Conservation (phyloP, 1,140 invertebrate species). For the Zaprionus nigranus region DNA sequence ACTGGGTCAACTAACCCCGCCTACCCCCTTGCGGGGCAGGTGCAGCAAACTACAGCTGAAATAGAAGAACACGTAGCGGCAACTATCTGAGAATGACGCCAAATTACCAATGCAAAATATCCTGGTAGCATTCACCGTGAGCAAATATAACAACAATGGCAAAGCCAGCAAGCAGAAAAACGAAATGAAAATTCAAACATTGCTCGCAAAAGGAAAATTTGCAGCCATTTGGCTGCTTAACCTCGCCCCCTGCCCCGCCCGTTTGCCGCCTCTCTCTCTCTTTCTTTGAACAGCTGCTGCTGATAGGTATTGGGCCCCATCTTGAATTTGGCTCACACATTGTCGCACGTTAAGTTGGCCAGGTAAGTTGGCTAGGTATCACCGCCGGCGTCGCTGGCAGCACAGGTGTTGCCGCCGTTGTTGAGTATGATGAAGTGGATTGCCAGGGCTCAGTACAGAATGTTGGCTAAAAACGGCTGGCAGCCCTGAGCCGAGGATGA, state of each 20-base stretch:
- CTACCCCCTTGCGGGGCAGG: conserved; percentile 15
- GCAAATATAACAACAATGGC: conserved; percentile 52
- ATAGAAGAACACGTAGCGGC: conserved; percentile 60
- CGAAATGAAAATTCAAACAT: conserved; percentile 78
- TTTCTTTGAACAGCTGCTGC: conserved; percentile 32
- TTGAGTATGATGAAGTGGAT: conserved; percentile 77
- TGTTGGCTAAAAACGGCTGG: conserved; percentile 21
- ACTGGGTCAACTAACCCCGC: conserved; percentile 59
- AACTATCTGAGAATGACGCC: conserved; percentile 81
- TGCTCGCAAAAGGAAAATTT: conserved; percentile 52
- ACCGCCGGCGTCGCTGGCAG: conserved; percentile 17
- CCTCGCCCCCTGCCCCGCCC: background rate
- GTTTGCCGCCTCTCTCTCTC: background rate
- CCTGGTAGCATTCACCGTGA: conserved; percentile 71
- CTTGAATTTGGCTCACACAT: conserved; percentile 70
- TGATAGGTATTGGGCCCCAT: conserved; percentile 53
- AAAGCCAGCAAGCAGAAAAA: conserved; percentile 11
- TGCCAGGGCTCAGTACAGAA: conserved; percentile 47
- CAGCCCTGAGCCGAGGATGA: conserved; percentile 27
- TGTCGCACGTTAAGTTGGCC: conserved; percentile 60
- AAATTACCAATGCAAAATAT: conserved; percentile 83
- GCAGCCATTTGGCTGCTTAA: conserved; percentile 53
- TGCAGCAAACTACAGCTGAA: conserved; percentile 19
- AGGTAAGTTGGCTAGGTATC: conserved; percentile 42
- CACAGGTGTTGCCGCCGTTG: conserved; percentile 59